Percentiles rank a stretch among this genome's conserved stretches.
Conservation (phyloP, 2,113 vertebrate genomes). For the Epinephelus cyanopodus region DNA sequence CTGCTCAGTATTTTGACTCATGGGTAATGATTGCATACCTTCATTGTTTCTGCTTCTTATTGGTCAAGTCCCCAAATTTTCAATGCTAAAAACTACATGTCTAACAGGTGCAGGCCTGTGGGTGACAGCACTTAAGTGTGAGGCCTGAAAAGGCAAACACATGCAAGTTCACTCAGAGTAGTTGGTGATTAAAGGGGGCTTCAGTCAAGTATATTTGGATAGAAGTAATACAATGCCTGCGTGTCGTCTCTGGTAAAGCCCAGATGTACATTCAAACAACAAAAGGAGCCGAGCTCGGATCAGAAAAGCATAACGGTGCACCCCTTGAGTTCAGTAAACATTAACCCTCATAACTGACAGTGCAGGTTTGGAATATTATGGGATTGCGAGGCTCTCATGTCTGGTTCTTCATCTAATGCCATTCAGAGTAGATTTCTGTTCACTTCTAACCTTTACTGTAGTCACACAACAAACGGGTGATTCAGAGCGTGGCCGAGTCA, state of each 20-base stretch:
- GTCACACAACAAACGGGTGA: slow-evolving; percentile 9
- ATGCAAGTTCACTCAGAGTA: slow-evolving; percentile 60
- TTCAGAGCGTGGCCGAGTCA: slow-evolving; percentile 29
- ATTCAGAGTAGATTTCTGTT: slow-evolving; percentile 33
- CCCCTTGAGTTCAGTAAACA: slow-evolving; percentile 84
- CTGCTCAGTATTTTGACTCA: slow-evolving; percentile 81
- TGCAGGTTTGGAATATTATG: slow-evolving; percentile 73
- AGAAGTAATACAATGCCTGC: slow-evolving; percentile 73
- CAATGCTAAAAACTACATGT: slow-evolving; percentile 59
- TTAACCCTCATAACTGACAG: slow-evolving; percentile 82
- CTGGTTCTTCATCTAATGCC: slow-evolving; percentile 33
- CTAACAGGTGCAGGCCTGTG: slow-evolving; percentile 77
- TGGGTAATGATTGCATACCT: slow-evolving; percentile 85
- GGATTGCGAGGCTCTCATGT: slow-evolving; percentile 12
- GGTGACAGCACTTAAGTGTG: slow-evolving; percentile 82
- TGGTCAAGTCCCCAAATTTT: slow-evolving; percentile 41
- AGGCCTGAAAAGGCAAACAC: slow-evolving; percentile 75
- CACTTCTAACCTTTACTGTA: slow-evolving; percentile 15
- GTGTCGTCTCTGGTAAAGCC: slow-evolving; percentile 64
- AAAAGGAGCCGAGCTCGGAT: slow-evolving; percentile 74
- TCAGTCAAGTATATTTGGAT: slow-evolving; percentile 76
- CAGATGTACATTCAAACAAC: slow-evolving; percentile 88
- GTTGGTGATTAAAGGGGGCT: slow-evolving; percentile 44
- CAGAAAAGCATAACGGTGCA: slow-evolving; percentile 85
- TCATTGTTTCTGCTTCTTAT: slow-evolving; percentile 66